Base-by-base conservation (phyloP, 2,888 invertebrate species). In the Alcis repandata region DNA sequence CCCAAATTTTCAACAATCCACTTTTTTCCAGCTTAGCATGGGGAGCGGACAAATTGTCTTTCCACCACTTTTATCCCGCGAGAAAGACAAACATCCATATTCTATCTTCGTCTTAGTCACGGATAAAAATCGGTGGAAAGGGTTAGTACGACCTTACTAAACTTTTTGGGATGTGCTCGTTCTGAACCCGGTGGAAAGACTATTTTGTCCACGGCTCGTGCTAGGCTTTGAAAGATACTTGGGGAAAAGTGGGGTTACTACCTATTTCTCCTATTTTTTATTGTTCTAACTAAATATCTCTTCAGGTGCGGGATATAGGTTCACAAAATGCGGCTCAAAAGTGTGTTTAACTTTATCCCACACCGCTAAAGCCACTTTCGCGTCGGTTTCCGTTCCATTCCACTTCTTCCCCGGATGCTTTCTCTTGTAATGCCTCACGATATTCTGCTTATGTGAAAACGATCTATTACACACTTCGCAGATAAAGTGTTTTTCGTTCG, bases 361-460 rank as follows among this genome's bases (percentile, higher is more conserved):
- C 0, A 85, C 75, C 10, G 77, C 84, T 0, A 79, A 72, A 0
- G 89, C 89, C 0, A 89, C 81, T 0, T 85, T 85, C 0, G 90
- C 89, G 58, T 90, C 90, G 0, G 90, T 89, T 0, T 86, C 85
- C 0, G 72, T 72, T 7, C 84, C 78, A 0, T 73, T 69, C 19
- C 84, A 91, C 0, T 71, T 81, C 0, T 76, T 73, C 0, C 83
- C 80, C 0, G 91, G 91, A 77, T 91, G 91, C 7, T 90, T 91
- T 4, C 84, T 75, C 1, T 72, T 72, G 48, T 89, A 90, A 72
- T 91, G 91, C 0, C 89, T 72, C 0, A 87, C 48, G 0, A 89
- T 83, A 59, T 90, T 90, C 19, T 89, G 89, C 38, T 85, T 85
- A 53, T 90, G 89, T 0, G 90, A 88, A 64, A 90, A 91, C 17